Base-by-base conservation (phyloP, 2,888 invertebrate genomes). In the Apotomis betuletana region DNA sequence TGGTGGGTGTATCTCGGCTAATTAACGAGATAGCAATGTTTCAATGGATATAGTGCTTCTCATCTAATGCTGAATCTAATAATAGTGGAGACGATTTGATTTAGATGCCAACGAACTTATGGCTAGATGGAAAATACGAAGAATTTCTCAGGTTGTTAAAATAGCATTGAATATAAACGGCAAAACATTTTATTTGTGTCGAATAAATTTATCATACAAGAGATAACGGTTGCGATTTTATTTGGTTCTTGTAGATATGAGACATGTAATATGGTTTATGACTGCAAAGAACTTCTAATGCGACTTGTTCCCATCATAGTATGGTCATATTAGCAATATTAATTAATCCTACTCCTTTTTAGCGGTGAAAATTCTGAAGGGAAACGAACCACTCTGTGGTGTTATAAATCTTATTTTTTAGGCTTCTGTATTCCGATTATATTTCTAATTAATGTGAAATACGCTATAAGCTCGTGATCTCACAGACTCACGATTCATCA, bases 61-160 rank as follows among this genome's bases (percentile, higher is more conserved):
- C 10, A 15, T 46, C 44, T 55, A 27, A 15, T 41, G 41, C 15
- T 46, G 44, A 46, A 9, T 6, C n/a, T 9, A 44, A 15, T 49
- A 49, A 49, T 49, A 49, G 49, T 9, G 9, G 6, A 6, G 6
- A 2, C 6, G 38, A 5, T 44, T 52, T 52, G 52, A 54, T 54
- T 64, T 15, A 36, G 44, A 12, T 63, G 54, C 13, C 63, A 62
- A 63, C 52, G 64, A 44, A 54, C 63, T 54, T 52, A 36, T n/a
- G 38, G 9, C 13, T 63, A 2, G 57, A 36, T 27, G 4, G 57
- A 57, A 36, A 57, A 36, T 57, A 12, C 12, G 36, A 3, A 27
- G 3, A 57, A 57, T 36, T 6, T 38, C 12, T 36, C 12, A 4
- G 49, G 9, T 12, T 27, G 12, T 12, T 27, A 55, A 38, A 12